Conservation (phyloP, 2,797 vertebrate species). For the Tragopan temminckii region DNA sequence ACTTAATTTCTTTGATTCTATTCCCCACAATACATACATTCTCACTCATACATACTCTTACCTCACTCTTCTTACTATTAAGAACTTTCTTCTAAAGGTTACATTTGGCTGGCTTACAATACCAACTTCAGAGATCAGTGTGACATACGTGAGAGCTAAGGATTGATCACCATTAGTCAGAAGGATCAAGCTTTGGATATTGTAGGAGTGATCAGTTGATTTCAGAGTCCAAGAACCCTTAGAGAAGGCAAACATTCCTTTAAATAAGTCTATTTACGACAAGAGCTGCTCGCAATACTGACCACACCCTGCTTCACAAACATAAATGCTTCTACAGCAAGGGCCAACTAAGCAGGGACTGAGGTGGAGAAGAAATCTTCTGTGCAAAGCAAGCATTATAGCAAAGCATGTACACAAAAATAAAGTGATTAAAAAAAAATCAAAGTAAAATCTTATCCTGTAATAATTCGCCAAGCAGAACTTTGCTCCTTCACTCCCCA, state of each 20-base stretch:
- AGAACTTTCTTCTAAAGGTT: not conserved
- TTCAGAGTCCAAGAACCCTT: conserved; percentile 37
- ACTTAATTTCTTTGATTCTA: not conserved
- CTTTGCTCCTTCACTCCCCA: no score
- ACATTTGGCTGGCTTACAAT: not conserved
- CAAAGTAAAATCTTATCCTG: not conserved
- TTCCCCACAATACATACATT: not conserved
- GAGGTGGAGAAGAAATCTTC: not conserved
- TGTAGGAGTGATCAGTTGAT: not conserved
- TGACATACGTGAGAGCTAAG: conserved; percentile 1
- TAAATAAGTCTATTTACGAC: conserved; percentile 19
- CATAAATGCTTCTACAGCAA: not conserved
- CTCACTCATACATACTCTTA: conserved; percentile 1
- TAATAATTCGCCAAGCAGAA: not conserved
- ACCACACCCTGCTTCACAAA: conserved; percentile 5
- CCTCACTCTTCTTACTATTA: not conserved
- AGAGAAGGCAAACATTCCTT: conserved; percentile 4
- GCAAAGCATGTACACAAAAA: not conserved
- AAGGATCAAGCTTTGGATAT: not conserved
- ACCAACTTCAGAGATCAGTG: conserved; percentile 8
- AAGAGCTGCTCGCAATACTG: not conserved
- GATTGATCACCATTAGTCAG: not conserved
- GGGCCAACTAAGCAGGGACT: not conserved
- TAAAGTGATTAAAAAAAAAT: not conserved
- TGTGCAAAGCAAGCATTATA: not conserved